Percentiles rank a stretch among this genome's conserved stretches.
These are phyloP conservation scores for Ormyrus labotus DNA, from an alignment of 2,888 invertebrate species.

Conservation along the genomic window DNA sequence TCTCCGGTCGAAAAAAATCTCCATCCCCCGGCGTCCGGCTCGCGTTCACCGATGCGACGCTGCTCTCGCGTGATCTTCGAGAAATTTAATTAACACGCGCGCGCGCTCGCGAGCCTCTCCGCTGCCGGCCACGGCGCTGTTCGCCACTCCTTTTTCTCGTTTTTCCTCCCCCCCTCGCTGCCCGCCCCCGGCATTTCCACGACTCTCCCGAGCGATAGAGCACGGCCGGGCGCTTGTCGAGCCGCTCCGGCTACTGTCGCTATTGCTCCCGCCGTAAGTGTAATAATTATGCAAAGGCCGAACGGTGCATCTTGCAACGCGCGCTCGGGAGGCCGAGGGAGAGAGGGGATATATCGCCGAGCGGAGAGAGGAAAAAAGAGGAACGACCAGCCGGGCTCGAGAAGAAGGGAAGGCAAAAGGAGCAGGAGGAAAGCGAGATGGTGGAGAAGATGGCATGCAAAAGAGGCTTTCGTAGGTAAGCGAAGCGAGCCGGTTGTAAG, in stretches of 20 bases:
- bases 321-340: slow-evolving; percentile 57
- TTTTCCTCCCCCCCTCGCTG: not conserved
- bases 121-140: not conserved
- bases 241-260: slow-evolving; percentile 54
- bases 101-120: slow-evolving; percentile 12
- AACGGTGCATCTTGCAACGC: slow-evolving; percentile 51
- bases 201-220: not conserved
- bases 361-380: not conserved
- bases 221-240: not conserved
- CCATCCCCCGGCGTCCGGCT: slow-evolving; percentile 6
- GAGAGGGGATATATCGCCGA: slow-evolving; percentile 66
- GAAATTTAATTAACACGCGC: slow-evolving; percentile 68
- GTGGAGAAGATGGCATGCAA: slow-evolving; percentile 76
- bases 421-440: slow-evolving; percentile 68
- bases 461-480: slow-evolving; percentile 73
- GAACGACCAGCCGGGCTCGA: slow-evolving; percentile 60
- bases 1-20: slow-evolving; percentile 9
- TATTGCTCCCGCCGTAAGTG: slow-evolving; percentile 68
- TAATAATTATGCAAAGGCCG: slow-evolving; percentile 71
- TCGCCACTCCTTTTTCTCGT: slow-evolving; percentile 39
- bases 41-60: slow-evolving; percentile 39
- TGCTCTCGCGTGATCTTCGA: slow-evolving; percentile 57
- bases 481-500: slow-evolving; percentile 75
- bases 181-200: slow-evolving; percentile 8
- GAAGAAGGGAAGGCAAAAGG: slow-evolving; percentile 68